Evolutionary conservation across 1,140 invertebrate genomes (phyloP).

Genomic region (Pararge aegeria): DNA sequence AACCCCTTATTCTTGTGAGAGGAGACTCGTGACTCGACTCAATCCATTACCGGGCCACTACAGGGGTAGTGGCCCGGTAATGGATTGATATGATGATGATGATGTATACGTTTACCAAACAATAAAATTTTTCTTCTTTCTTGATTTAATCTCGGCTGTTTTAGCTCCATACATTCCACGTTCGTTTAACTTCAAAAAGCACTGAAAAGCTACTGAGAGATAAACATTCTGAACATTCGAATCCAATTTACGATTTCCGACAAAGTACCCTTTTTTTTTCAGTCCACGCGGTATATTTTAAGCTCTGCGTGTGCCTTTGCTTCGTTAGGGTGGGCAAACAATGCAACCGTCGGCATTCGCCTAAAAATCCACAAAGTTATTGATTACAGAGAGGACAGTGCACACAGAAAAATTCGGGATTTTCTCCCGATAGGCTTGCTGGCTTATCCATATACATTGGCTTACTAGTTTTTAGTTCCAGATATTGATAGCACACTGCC

Average conservation of each 20-base stretch:
- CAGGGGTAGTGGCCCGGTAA: no score
- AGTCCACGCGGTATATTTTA: not conserved
- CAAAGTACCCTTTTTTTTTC: not conserved
- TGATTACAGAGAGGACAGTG: not conserved
- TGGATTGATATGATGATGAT: no score
- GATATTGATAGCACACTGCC: no score
- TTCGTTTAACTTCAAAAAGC: no score
- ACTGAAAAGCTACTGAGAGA: no score
- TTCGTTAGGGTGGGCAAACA: conserved; percentile 21
- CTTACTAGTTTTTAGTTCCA: not conserved
- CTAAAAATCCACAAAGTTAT: conserved; percentile 5
- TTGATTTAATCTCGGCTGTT: no score
- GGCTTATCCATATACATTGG: not conserved
- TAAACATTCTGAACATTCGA: not conserved
- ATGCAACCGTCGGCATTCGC: conserved; percentile 4
- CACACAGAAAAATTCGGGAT: not conserved
- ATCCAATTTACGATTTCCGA: not conserved
- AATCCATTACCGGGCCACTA: no score
- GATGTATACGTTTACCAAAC: no score
- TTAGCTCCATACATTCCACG: no score
- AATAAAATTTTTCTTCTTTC: no score
- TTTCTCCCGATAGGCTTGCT: not conserved
- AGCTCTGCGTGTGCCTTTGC: conserved; percentile 8
- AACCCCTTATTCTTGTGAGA: no score
- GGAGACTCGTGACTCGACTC: no score